Conservation (phyloP, 2,113 vertebrate genomes). For the Pelmatolapia mariae region DNA sequence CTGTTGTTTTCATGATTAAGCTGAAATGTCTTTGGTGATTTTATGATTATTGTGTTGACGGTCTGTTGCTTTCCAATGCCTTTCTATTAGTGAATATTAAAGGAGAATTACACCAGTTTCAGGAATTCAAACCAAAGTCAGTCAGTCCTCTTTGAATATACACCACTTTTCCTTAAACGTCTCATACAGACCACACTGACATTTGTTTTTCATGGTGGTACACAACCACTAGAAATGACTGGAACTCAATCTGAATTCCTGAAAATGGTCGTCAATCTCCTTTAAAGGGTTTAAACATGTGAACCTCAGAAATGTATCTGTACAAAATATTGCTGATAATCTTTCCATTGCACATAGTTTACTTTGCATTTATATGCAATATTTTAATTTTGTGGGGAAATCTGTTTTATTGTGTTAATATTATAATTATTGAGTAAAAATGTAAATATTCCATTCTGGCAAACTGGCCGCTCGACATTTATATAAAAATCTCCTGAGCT, state of each 20-base stretch:
- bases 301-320: conserved; percentile 72
- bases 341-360: conserved; percentile 76
- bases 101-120: neutral
- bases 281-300: conserved; percentile 48
- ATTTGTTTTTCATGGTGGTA: neutral
- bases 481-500: conserved; percentile 79
- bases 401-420: conserved; percentile 51
- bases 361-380: conserved; percentile 69
- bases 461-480: conserved; percentile 81
- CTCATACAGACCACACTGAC: neutral
- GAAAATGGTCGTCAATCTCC: neutral
- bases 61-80: conserved; percentile 13
- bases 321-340: conserved; percentile 73
- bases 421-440: conserved; percentile 69
- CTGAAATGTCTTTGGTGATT: conserved; percentile 1
- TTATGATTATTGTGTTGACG: conserved; percentile 36
- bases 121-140: neutral
- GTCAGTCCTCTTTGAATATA: neutral
- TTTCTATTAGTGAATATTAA: conserved; percentile 35
- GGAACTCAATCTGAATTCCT: neutral
- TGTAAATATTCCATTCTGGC: conserved; percentile 81
- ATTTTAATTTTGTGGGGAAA: conserved; percentile 67
- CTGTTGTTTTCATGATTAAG: neutral
- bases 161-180: neutral
- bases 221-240: neutral